Evolutionary conservation across 2,797 vertebrate species (phyloP).

Genomic region (Toxotes lorentzi): DNA sequence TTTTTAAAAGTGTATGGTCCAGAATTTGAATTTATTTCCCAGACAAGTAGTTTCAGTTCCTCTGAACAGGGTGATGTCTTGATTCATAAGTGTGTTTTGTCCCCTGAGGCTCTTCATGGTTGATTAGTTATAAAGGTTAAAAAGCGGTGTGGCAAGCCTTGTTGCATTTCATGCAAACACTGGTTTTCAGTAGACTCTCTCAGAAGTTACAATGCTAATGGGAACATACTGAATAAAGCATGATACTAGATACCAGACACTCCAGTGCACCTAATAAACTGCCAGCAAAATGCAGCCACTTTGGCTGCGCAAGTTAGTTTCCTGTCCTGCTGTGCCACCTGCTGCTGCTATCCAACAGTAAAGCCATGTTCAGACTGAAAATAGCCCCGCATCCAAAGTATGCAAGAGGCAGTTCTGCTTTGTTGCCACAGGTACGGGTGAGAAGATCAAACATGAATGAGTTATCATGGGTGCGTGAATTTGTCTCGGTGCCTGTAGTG

Average conservation of each 20-base stretch:
- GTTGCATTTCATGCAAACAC: neutral
- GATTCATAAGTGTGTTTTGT: neutral
- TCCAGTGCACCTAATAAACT: neutral
- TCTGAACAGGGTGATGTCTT: neutral
- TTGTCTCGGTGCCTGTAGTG: neutral
- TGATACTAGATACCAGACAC: neutral
- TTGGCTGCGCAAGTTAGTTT: neutral
- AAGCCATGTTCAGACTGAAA: neutral
- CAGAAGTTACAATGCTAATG: neutral
- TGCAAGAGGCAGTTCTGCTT: neutral
- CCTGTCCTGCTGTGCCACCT: constrained; percentile 11
- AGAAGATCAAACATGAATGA: neutral
- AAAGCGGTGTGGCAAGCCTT: neutral
- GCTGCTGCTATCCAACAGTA: constrained; percentile 2
- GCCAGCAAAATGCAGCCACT: constrained; percentile 15
- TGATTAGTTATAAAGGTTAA: constrained; percentile 14
- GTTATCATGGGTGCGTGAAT: neutral
- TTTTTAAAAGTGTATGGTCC: neutral
- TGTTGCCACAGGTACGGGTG: neutral
- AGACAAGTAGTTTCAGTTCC: neutral
- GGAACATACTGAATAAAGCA: neutral
- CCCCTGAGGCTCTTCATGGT: constrained; percentile 8
- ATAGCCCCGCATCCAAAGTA: neutral
- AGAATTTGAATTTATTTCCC: neutral
- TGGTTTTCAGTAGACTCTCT: neutral